Base-by-base conservation (phyloP, 2,888 invertebrate species). In the Netelia inedita region DNA sequence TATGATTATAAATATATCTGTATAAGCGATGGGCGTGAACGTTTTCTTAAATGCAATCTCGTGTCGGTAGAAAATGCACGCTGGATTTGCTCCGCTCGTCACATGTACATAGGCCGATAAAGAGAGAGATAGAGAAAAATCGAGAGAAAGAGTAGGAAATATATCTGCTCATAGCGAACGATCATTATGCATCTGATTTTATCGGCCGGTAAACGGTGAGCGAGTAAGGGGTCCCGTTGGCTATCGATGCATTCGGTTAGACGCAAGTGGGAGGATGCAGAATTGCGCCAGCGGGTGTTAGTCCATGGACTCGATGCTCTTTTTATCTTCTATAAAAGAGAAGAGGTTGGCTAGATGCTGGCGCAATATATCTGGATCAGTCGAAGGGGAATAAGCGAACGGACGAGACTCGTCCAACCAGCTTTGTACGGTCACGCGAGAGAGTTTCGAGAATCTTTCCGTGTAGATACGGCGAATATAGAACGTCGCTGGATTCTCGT, bases 281-380 rank as follows among this genome's bases (percentile, higher is more conserved):
- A 65, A 66, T 14, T 8, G 11, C 21, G 41, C 63, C 71, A n/a
- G 55, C 66, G 66, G 76, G 57, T 19, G 14, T 46, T 46, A 0
- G 14, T 46, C 3, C 21, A 46, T n/a, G 9, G 57, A 9, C 16
- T 16, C 16, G 57, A 57, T 57, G 87, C 82, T 90, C 89, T 89
- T 90, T 91, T 91, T 90, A 90, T 91, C 91, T 89, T 91, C 86
- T 92, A 92, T 92, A 92, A 92, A 92, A 92, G 91, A 88, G 89
- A 89, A 90, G 89, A 88, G 87, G 57, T 79, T 73, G 55, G 73
- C 84, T 66, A 85, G 82, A 66, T 83, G 76, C 86, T 85, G 86
- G 87, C 87, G 91, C 91, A 91, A 91, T 92, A 89, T 88, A 89
- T 88, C 90, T 85, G 88, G 89, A 91, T 87, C 90, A 83, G 84